phyloP scores from a whole-genome alignment of 2,888 invertebrate species.

The Melitaea athalia region DNA sequence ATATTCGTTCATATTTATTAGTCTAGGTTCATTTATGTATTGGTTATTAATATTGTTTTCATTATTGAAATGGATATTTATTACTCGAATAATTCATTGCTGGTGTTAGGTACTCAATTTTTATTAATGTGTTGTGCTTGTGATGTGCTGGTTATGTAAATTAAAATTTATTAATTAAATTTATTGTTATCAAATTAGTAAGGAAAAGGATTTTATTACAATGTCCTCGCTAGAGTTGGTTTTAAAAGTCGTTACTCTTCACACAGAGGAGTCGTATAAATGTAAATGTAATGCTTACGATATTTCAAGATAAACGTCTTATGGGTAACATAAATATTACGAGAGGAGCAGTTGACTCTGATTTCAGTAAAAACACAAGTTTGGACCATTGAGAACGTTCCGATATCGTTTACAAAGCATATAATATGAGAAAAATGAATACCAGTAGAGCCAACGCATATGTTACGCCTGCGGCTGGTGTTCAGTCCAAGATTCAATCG shows the following conservation, averaged over 20 bases:
- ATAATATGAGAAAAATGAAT: constrained; percentile 12
- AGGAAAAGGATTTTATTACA: too few relatives aligned
- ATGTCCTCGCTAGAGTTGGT: too few relatives aligned
- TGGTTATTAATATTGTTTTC: too few relatives aligned
- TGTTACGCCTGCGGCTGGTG: constrained; percentile 2
- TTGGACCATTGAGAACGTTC: constrained; percentile 9
- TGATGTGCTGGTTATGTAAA: too few relatives aligned
- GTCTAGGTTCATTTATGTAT: too few relatives aligned
- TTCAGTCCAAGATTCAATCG: background rate
- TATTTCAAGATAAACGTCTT: constrained; percentile 11
- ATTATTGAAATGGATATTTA: too few relatives aligned
- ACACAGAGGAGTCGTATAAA: constrained; percentile 4
- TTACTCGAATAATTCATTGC: too few relatives aligned
- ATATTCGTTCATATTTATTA: too few relatives aligned
- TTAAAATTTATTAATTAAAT: too few relatives aligned
- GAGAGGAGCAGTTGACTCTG: background rate
- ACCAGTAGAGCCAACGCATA: constrained; percentile 10
- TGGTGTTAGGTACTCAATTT: too few relatives aligned
- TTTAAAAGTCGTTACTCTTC: background rate
- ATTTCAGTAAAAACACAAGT: constrained; percentile 13
- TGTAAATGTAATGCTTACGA: constrained; percentile 9
- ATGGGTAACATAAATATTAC: constrained; percentile 14
- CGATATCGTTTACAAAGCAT: constrained; percentile 12
- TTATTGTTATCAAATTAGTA: too few relatives aligned
- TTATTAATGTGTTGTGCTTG: too few relatives aligned